phyloP scores from a whole-genome alignment of 2,888 invertebrate genomes.

The Hyposoter didymator region DNA sequence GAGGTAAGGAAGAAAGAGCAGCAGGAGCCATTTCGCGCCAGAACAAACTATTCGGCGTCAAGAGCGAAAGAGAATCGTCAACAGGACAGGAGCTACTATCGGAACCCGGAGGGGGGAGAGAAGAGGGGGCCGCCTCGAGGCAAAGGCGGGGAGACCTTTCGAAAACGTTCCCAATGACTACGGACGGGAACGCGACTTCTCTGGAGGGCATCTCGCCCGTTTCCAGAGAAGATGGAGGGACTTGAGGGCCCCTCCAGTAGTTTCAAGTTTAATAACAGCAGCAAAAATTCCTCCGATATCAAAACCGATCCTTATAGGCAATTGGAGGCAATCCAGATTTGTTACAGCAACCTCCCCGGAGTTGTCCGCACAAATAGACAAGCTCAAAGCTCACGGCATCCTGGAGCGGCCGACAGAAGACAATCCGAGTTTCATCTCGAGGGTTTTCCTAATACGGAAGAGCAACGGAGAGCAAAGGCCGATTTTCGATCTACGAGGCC shows the following conservation, averaged over 20 bases:
- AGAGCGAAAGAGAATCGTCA: constrained; percentile 11
- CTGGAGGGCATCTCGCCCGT: constrained; percentile 39
- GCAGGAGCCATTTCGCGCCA: constrained; percentile 5
- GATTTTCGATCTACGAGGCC: constrained; percentile 81
- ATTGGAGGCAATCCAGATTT: constrained; percentile 43
- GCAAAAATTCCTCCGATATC: constrained; percentile 36
- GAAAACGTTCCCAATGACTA: constrained; percentile 54
- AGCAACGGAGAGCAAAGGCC: constrained; percentile 73
- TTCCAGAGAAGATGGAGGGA: constrained; percentile 43
- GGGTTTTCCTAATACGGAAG: constrained; percentile 56
- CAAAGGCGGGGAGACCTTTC: constrained; percentile 51
- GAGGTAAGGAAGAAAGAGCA: neutral
- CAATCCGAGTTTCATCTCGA: constrained; percentile 60
- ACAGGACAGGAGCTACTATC: constrained; percentile 16
- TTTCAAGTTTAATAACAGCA: constrained; percentile 36
- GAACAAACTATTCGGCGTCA: neutral
- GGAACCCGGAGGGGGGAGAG: constrained; percentile 9
- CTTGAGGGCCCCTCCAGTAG: constrained; percentile 35
- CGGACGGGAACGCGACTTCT: constrained; percentile 3
- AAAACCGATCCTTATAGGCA: constrained; percentile 52
- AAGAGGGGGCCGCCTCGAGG: constrained; percentile 44
- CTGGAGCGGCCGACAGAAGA: neutral
- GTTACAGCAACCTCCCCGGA: constrained; percentile 18
- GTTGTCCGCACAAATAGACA: constrained; percentile 40
- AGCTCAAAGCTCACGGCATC: constrained; percentile 18